A percentile compares a stretch with the other conserved stretches of the same genome.
phyloP scores from a whole-genome alignment of 2,113 vertebrate genomes.

The Neolamprologus devosi region DNA sequence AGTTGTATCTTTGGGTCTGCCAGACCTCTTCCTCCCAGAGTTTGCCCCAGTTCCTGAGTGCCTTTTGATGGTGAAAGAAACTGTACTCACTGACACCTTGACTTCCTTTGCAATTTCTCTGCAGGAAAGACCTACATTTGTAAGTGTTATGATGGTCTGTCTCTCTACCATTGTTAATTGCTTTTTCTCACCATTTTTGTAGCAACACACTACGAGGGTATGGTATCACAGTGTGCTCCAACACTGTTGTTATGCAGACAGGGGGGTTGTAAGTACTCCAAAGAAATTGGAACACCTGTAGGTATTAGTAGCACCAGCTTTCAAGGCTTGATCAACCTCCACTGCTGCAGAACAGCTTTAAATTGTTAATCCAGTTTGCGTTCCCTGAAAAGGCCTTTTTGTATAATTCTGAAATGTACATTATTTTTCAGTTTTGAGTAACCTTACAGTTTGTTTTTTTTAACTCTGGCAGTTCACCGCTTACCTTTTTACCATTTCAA shows the following conservation, averaged over 20 bases:
- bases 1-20: background rate
- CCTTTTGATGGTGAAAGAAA: background rate
- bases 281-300: background rate
- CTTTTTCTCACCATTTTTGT: background rate
- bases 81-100: background rate
- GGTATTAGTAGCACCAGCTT: background rate
- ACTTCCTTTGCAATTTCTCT: background rate
- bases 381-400: background rate
- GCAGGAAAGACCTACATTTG: background rate
- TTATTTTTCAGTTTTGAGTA: background rate
- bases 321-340: background rate
- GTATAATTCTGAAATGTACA: background rate
- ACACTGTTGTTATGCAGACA: background rate
- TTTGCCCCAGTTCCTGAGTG: background rate
- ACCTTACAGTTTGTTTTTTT: background rate
- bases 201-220: background rate
- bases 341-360: background rate
- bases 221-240: background rate
- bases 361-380: background rate
- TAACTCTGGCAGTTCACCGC: background rate
- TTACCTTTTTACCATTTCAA: background rate
- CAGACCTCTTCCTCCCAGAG: background rate
- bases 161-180: background rate
- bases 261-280: accelerated
- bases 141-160: background rate